A percentile compares a stretch with the other conserved stretches of the same genome.
These are phyloP conservation scores for Temnothorax longispinosus DNA, from an alignment of 1,140 invertebrate species.

Conservation along the genomic window DNA sequence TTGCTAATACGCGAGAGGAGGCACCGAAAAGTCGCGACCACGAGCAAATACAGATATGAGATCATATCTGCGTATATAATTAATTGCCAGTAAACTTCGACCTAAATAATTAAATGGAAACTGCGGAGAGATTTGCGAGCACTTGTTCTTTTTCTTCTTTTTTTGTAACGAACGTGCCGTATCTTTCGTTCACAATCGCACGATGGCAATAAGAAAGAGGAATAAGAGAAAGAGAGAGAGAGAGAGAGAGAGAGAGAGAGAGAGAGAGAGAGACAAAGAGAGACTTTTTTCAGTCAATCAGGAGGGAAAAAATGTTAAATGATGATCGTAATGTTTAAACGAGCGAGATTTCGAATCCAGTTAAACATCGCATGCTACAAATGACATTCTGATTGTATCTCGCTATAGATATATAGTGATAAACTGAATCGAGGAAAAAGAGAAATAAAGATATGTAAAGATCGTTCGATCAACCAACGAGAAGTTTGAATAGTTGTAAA, in stretches of 20 bases:
- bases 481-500: background rate
- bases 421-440: background rate
- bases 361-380: background rate
- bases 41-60: slow-evolving; percentile 47
- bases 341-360: background rate
- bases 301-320: slow-evolving; percentile 28
- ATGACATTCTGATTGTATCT: slow-evolving; percentile 11
- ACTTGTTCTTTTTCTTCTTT: background rate
- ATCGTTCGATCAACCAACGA: background rate
- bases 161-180: background rate
- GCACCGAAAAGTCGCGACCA: slow-evolving; percentile 28
- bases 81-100: slow-evolving; percentile 46
- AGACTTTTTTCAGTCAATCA: background rate
- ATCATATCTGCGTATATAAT: slow-evolving; percentile 50
- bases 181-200: slow-evolving; percentile 5
- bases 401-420: slow-evolving; percentile 14
- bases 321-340: slow-evolving; percentile 11
- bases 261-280: background rate
- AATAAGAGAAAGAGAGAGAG: background rate
- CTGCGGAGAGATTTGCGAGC: slow-evolving; percentile 17
- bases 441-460: background rate
- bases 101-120: slow-evolving; percentile 55
- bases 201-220: background rate
- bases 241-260: background rate
- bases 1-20: slow-evolving; percentile 39